phyloP scores from a whole-genome alignment of 2,797 vertebrate species.

The Hyperoplus immaculatus region DNA sequence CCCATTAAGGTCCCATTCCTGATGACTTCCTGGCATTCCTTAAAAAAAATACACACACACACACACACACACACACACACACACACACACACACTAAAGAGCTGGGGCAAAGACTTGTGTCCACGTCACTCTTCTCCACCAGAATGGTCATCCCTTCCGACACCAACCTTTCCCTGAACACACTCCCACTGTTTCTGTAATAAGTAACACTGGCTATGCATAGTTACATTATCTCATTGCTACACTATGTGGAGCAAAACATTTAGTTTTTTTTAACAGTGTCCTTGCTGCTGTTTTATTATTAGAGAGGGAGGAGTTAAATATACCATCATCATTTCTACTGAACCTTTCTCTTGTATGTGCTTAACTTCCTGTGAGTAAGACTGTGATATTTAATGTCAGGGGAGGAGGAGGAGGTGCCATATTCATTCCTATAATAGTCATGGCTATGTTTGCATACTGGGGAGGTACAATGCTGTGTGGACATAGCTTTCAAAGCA shows the following conservation, averaged over 20 bases:
- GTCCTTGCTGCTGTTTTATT: conserved; percentile 20
- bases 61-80: not conserved
- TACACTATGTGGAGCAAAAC: conserved; percentile 7
- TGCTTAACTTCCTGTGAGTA: conserved; percentile 51
- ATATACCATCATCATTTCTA: conserved; percentile 26
- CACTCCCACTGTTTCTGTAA: conserved; percentile 61
- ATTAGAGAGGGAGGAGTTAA: conserved; percentile 12
- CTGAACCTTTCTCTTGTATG: conserved; percentile 25
- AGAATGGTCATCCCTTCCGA: conserved; percentile 51
- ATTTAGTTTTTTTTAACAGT: conserved; percentile 3
- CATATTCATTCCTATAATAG: conserved; percentile 8
- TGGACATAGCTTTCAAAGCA: conserved; percentile 25
- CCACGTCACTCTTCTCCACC: conserved; percentile 39
- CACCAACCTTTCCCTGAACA: conserved; percentile 54
- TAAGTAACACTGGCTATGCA: conserved; percentile 47
- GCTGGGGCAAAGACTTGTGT: conserved; percentile 3
- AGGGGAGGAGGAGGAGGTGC: conserved; percentile 22
- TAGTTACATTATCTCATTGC: conserved; percentile 50
- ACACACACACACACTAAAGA: conserved; percentile 1
- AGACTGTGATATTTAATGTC: conserved; percentile 29
- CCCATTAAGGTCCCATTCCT: conserved; percentile 34
- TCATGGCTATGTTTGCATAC: conserved; percentile 30
- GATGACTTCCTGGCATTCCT: conserved; percentile 65
- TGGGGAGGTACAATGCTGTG: conserved; percentile 14
- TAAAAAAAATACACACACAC: conserved; percentile 1